Conservation (phyloP, 2,797 vertebrate species). For the Malacoctenus gilli region DNA sequence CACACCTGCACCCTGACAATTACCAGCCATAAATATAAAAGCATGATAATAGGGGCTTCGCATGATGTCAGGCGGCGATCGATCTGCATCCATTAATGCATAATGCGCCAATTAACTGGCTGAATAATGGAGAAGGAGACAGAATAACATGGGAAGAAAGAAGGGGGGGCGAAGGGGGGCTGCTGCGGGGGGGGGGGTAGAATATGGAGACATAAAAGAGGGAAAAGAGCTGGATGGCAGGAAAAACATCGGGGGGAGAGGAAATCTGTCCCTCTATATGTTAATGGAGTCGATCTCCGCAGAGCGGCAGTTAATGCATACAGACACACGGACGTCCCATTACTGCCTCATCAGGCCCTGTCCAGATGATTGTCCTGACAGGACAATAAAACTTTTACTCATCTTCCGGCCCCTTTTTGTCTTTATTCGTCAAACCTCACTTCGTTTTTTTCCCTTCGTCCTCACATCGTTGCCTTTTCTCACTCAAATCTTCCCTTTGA, state of each 20-base stretch:
- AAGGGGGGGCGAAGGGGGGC: not conserved
- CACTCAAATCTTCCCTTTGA: not conserved
- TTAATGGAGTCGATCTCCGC: constrained; percentile 46
- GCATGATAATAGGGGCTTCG: constrained; percentile 56
- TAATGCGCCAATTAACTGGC: constrained; percentile 70
- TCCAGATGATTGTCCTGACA: constrained; percentile 43
- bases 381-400: constrained; percentile 49
- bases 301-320: constrained; percentile 65
- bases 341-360: constrained; percentile 60
- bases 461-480: not conserved
- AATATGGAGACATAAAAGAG: constrained; percentile 4
- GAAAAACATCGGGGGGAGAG: not conserved
- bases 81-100: constrained; percentile 71
- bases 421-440: not conserved
- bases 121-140: constrained; percentile 39
- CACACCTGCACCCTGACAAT: constrained; percentile 55
- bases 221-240: constrained; percentile 7
- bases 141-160: constrained; percentile 7
- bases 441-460: not conserved
- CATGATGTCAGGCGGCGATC: constrained; percentile 56
- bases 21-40: constrained; percentile 65
- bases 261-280: constrained; percentile 21
- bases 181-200: not conserved
- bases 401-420: not conserved
- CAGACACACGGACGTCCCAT: constrained; percentile 59